Percentiles rank a stretch among this genome's conserved stretches.
These are phyloP conservation scores for Natrix natrix DNA, from an alignment of 2,797 vertebrate genomes.

Conservation along the genomic window DNA sequence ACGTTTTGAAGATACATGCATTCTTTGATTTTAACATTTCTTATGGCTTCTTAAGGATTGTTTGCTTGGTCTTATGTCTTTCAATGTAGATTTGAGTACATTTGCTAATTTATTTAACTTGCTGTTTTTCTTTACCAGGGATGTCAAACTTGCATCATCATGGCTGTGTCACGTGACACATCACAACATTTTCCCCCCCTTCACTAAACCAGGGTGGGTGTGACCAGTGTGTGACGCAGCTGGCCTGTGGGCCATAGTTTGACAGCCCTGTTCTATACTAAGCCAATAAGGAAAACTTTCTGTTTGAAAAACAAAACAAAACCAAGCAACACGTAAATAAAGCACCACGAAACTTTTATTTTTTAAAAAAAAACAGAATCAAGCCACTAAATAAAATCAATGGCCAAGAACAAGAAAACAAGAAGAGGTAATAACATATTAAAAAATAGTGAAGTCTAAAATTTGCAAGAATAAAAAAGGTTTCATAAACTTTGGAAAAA, in stretches of 20 bases:
- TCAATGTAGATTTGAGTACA: background rate
- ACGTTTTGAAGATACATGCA: background rate
- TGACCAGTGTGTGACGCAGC: too few relatives aligned
- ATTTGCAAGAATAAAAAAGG: background rate
- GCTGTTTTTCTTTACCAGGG: background rate
- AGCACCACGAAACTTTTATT: background rate
- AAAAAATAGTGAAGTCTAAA: background rate
- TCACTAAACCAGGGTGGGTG: too few relatives aligned
- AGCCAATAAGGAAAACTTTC: background rate
- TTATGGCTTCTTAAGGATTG: background rate
- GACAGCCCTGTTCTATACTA: background rate
- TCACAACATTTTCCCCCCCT: too few relatives aligned
- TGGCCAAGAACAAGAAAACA: background rate
- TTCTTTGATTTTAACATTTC: background rate
- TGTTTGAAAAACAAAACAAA: background rate
- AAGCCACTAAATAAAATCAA: background rate
- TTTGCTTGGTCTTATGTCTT: background rate
- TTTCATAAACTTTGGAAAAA: background rate
- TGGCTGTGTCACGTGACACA: fast-evolving
- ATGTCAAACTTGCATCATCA: too few relatives aligned
- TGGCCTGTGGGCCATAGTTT: too few relatives aligned
- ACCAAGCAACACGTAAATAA: background rate
- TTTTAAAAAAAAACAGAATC: background rate
- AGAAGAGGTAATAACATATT: background rate
- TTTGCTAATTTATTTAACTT: background rate